Evolutionary conservation across 2,888 invertebrate genomes (phyloP), one percentile per base, ranked within the genome.

Genomic region (Hypselothyrea guttata): DNA sequence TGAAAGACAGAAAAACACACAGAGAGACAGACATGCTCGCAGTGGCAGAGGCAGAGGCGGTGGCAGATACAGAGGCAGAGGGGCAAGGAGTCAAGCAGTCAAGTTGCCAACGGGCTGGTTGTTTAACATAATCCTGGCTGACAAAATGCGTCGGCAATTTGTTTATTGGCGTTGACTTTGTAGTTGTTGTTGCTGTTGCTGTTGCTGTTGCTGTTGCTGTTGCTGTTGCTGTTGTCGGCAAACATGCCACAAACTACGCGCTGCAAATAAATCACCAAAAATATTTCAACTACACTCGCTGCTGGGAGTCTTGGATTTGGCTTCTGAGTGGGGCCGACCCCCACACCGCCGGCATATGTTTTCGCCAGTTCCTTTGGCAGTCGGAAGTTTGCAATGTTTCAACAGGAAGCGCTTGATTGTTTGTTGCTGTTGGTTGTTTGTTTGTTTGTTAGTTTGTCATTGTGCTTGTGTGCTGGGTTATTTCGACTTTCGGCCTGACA

Each of bases 131-230:
- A 82, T 78, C 82, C 82, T 81, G 77, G 41, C 76, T 71, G 75
- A 66, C 75, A 77, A 82, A 84, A 83, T 78, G 79, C 86, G 84
- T 82, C 79, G 86, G 86, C 84, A 84, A 84, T 84, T 84, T 84
- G 86, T 84, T 82, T 84, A 84, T 84, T 79, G 84, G 75, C 72
- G 75, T 60, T 79, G 70, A 48, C 53, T 59, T 48, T 54, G 53
- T 57, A 28, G 47, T 51, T 66, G 45, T 54, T 51, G 40, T 46
- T 55, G 42, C 44, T 44, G 28, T 41, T 59, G 52, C 15, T 58
- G 44, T 27, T 55, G 51, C 49, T 56, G 55, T 56, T 49, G 44
- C 27, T 44, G 42, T 16, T 33, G n/a, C 12, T 57, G 47, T 30
- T 55, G 47, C 44, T 52, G 52, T 60, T 52, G 52, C 13, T 37